These are phyloP conservation scores for Anniella stebbinsi DNA, from an alignment of 2,797 vertebrate species.

Conservation along the genomic window DNA sequence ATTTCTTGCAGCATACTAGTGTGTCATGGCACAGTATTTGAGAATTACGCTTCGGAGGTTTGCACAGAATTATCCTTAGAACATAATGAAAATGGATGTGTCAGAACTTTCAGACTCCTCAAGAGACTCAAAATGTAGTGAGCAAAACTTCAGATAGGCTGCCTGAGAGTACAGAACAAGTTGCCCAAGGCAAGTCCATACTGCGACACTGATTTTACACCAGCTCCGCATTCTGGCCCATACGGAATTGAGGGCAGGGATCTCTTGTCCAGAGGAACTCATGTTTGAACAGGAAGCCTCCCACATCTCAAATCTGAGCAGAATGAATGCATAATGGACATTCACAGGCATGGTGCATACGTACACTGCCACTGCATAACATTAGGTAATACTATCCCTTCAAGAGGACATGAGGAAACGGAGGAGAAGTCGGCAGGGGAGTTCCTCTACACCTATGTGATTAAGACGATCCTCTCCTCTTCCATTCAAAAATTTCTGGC, in stretches of 20 bases:
- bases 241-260: not conserved
- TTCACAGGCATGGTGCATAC: not conserved
- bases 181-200: not conserved
- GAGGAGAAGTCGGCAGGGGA: not conserved
- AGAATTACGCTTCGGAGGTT: not conserved
- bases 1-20: not conserved
- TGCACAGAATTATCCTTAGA: not conserved
- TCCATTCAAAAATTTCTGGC: not conserved
- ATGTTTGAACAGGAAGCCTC: not conserved
- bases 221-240: not conserved
- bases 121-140: not conserved
- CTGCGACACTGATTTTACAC: not conserved
- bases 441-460: not conserved
- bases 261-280: not conserved
- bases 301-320: not conserved
- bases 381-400: not conserved
- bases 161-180: not conserved
- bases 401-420: not conserved
- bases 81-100: not conserved
- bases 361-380: not conserved
- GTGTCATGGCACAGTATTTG: not conserved
- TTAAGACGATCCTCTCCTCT: not conserved
- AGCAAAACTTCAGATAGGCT: not conserved
- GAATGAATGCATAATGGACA: not conserved
- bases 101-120: not conserved